Percentiles rank a stretch among this genome's conserved stretches.
Evolutionary conservation across 1,140 invertebrate genomes (phyloP).

Genomic region (Neotoxoptera formosana): DNA sequence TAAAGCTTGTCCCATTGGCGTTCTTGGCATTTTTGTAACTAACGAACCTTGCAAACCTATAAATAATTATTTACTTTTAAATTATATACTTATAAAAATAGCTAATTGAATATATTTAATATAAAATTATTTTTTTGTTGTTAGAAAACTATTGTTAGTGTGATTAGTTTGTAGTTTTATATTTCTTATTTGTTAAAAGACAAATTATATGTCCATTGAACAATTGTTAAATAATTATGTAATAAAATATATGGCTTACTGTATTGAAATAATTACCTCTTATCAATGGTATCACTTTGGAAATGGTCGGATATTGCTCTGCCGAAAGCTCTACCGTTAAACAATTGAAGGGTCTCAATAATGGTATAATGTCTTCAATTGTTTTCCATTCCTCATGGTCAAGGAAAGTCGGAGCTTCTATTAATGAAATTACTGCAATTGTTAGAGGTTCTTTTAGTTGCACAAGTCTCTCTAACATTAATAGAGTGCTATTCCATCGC

Average conservation of each 20-base stretch:
- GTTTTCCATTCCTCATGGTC: background rate
- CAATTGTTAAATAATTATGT: no score
- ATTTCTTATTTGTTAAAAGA: no score
- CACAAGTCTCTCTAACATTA: background rate
- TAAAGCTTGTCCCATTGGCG: background rate
- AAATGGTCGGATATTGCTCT: constrained; percentile 8
- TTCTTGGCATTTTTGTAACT: background rate
- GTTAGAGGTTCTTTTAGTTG: background rate
- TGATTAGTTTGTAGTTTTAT: no score
- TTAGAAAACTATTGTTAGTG: no score
- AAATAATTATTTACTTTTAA: background rate
- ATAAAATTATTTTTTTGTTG: no score
- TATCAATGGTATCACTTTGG: constrained; percentile 35
- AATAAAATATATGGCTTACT: no score
- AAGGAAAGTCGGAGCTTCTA: background rate
- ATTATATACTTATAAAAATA: background rate
- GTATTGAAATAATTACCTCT: background rate
- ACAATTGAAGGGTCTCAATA: background rate
- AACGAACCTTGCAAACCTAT: constrained; percentile 17
- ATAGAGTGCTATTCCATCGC: background rate
- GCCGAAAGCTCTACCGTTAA: constrained; percentile 13
- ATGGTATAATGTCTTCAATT: background rate
- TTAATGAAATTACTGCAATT: background rate
- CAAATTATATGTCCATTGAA: no score
- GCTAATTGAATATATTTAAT: background rate